Base-by-base conservation (phyloP, 30 jellyfish, hydroid and myxozoan species). In the Aurelia coerulea region DNA sequence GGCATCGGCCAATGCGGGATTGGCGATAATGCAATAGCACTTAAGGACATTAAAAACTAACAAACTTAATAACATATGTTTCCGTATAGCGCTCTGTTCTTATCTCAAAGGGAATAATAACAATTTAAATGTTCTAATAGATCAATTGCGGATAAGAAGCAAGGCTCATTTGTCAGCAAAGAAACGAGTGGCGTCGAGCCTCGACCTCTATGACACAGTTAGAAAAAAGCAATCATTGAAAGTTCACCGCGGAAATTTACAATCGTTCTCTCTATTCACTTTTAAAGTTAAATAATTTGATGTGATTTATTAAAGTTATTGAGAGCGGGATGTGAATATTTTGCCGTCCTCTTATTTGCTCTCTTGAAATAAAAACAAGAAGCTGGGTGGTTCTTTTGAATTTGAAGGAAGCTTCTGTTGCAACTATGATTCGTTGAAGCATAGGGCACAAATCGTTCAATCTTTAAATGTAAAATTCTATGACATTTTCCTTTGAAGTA, bases 171-270 rank as follows among this genome's bases (percentile, higher is more conserved):
- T 69, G 80, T 83, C 86, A 34, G 37, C 42, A 72, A 71, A 63
- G 83, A 42, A 63, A 50, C 83, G 65, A 83, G 86, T 68, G 92
- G 92, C 92, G 92, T 83, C 92, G 59, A 11, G 60, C 92, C 62
- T 59, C 73, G 92, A 71, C 92, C 92, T 83, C 76, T 18, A 50
- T 35, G 86, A 56, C 78, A 58, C 65, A 51, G 80, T 32, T 41
- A 65, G 49, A 68, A 83, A 46, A 58, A 62, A 46, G 92, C 74
- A 49, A 83, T 83, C 92, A 83, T 54, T 83, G 92, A 76, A 59
- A 70, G 15, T 74, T 64, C 41, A 71, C 80, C 92, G 73, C 92
- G 92, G 92, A 83, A 69, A 83, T 83, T 76, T 83, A 50, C 18
- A 50, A 52, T 74, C 68, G 49, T 83, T 82, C 59, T 49, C 60